Conservation (phyloP, 2,113 vertebrate species). For the Triplophysa tibetana region DNA sequence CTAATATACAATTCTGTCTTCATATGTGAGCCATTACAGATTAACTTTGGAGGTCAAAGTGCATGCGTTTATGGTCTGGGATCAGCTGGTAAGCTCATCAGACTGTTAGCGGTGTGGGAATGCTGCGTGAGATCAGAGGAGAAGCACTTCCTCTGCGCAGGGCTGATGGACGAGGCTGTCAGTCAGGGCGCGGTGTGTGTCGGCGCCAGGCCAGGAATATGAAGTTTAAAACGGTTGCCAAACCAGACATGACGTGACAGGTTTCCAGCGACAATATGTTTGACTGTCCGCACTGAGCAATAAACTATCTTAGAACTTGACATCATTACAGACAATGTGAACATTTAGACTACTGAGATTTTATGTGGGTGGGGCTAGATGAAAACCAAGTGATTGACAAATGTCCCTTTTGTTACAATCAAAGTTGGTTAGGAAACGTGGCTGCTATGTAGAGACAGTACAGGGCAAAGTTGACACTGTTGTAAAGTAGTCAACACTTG, state of each 20-base stretch:
- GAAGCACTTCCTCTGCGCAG: constrained; percentile 53
- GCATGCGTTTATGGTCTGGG: neutral
- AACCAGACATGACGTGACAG: too few species aligned
- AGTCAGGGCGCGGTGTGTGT: constrained; percentile 57
- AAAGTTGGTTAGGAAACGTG: neutral
- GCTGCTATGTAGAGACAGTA: too few species aligned
- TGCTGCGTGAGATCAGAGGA: constrained; percentile 54
- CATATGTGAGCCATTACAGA: constrained; percentile 33
- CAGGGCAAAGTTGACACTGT: too few species aligned
- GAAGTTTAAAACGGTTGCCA: neutral
- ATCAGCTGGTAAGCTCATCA: constrained; percentile 70
- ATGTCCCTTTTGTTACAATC: neutral
- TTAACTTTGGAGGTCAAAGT: constrained; percentile 1
- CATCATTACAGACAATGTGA: too few species aligned
- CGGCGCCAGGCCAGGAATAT: constrained; percentile 52
- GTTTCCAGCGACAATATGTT: too few species aligned
- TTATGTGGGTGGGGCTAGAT: too few species aligned
- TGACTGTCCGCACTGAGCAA: too few species aligned
- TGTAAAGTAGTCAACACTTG: too few species aligned
- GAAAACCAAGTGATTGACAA: neutral
- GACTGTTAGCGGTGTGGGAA: constrained; percentile 33
- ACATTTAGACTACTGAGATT: too few species aligned
- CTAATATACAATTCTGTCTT: constrained; percentile 26
- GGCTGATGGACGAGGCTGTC: constrained; percentile 60
- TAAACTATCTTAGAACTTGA: too few species aligned